phyloP scores from a whole-genome alignment of 2,113 vertebrate genomes.

The Pagrus major region DNA sequence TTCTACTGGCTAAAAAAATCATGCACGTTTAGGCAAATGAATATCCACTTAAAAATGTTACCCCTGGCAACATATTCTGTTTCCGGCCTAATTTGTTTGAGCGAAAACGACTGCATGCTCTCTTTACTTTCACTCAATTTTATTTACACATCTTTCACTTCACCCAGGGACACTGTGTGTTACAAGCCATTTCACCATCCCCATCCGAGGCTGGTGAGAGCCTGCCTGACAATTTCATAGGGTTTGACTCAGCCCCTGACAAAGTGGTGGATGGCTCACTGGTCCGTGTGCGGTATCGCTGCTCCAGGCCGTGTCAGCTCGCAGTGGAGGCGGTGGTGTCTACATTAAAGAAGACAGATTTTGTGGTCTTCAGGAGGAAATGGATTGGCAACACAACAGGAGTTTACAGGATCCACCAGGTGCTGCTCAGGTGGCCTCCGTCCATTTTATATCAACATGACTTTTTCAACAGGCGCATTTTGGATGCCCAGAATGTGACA shows the following conservation, averaged over 20 bases:
- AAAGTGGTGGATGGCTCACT: slow-evolving; percentile 83
- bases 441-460: slow-evolving; percentile 88
- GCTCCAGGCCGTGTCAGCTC: slow-evolving; percentile 88
- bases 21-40: background rate
- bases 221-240: slow-evolving; percentile 84
- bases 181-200: slow-evolving; percentile 77
- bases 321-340: slow-evolving; percentile 88
- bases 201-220: slow-evolving; percentile 57
- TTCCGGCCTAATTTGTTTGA: background rate
- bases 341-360: slow-evolving; percentile 84
- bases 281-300: slow-evolving; percentile 87
- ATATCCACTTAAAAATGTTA: background rate
- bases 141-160: slow-evolving; percentile 61
- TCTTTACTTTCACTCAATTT: background rate
- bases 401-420: slow-evolving; percentile 78
- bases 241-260: slow-evolving; percentile 86
- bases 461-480: slow-evolving; percentile 84
- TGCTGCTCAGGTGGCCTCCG: slow-evolving; percentile 87
- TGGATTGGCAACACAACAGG: slow-evolving; percentile 85
- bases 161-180: slow-evolving; percentile 75
- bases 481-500: slow-evolving; percentile 84
- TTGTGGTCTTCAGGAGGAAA: slow-evolving; percentile 87
- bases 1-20: background rate
- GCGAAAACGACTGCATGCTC: background rate
- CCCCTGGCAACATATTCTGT: background rate